Conservation (phyloP, 2,113 vertebrate species). For the Ibidorhyncha struthersii region DNA sequence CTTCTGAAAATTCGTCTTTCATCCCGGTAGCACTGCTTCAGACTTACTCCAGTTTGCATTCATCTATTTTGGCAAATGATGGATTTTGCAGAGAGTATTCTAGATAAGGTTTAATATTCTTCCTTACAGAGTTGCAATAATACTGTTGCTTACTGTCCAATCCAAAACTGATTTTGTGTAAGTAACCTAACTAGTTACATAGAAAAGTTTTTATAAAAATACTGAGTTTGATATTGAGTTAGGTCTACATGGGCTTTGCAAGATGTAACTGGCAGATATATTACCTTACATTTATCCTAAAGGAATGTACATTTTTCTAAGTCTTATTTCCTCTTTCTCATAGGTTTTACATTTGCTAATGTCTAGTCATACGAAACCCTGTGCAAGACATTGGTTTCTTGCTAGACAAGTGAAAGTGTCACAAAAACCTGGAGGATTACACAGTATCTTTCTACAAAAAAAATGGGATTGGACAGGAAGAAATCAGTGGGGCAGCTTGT, state of each 20-base stretch:
- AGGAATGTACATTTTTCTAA: not conserved
- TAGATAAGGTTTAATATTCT: not conserved
- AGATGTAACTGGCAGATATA: not conserved
- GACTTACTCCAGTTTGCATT: not conserved
- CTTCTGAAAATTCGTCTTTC: not conserved
- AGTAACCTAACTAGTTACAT: not conserved
- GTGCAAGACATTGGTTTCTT: not conserved
- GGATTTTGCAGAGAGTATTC: not conserved
- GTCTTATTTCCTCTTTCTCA: not conserved
- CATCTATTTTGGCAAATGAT: not conserved
- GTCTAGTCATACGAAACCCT: not conserved
- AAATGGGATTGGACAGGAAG: not conserved
- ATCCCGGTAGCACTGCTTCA: not conserved
- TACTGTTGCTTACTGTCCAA: not conserved
- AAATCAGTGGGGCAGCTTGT: not conserved
- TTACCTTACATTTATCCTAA: not conserved
- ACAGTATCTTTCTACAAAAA: not conserved
- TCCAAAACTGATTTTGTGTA: not conserved
- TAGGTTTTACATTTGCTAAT: not conserved
- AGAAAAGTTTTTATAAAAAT: not conserved
- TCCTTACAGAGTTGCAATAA: not conserved
- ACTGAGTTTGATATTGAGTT: not conserved
- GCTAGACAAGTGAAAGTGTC: not conserved
- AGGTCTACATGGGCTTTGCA: not conserved
- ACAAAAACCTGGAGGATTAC: not conserved